Evolutionary conservation across 2,113 vertebrate genomes (phyloP).

Genomic region (Hyaena hyaena): DNA sequence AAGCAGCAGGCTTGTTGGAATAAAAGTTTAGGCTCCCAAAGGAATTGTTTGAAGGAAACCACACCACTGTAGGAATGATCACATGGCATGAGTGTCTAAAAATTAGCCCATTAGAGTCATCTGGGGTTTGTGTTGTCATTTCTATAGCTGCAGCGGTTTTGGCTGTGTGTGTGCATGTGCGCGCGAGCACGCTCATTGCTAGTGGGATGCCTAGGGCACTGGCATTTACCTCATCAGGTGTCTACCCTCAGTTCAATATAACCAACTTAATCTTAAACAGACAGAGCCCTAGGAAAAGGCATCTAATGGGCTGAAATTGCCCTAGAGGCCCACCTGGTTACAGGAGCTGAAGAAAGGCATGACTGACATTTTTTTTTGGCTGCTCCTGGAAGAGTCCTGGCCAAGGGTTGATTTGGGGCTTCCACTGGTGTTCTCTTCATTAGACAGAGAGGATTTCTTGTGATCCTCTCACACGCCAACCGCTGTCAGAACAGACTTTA

Average conservation of each 20-base stretch:
- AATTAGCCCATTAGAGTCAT: background rate
- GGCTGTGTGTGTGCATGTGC: background rate
- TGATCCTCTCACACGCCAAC: background rate
- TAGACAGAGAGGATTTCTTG: background rate
- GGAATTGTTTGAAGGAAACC: background rate
- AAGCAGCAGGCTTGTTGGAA: slow-evolving; percentile 5
- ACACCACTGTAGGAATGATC: background rate
- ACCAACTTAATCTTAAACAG: background rate
- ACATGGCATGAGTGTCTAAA: background rate
- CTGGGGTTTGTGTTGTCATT: background rate
- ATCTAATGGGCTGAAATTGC: background rate
- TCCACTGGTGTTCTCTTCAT: background rate
- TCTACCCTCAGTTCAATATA: background rate
- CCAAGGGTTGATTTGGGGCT: background rate
- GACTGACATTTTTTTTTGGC: background rate
- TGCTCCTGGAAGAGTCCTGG: background rate
- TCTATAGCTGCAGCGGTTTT: background rate
- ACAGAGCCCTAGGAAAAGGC: background rate
- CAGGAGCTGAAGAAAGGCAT: background rate
- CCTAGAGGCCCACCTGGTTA: background rate
- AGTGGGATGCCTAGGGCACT: background rate
- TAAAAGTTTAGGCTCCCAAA: background rate
- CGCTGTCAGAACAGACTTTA: background rate
- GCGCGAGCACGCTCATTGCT: background rate
- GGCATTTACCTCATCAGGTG: background rate